These are phyloP conservation scores for Lepus oiostolus DNA, from an alignment of 2,797 vertebrate genomes.

Conservation along the genomic window DNA sequence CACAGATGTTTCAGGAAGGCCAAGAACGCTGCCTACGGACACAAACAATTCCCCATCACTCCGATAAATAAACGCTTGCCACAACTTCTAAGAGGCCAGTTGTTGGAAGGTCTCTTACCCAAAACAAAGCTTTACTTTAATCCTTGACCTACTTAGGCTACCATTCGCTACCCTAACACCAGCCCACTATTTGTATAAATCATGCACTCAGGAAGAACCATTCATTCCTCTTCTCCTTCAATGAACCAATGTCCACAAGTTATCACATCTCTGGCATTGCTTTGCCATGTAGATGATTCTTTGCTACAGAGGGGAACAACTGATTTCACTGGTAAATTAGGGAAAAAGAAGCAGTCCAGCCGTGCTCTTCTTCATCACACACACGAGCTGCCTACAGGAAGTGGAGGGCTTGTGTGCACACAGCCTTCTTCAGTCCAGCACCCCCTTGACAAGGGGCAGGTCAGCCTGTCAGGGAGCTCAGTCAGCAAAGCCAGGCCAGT, in stretches of 20 bases:
- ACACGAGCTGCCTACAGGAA: neutral
- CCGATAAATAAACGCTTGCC: neutral
- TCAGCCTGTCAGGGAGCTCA: neutral
- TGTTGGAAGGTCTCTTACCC: neutral
- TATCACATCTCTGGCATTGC: neutral
- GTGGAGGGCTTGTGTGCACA: neutral
- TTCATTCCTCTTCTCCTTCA: conserved; percentile 7
- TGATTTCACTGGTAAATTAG: neutral
- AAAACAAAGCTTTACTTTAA: conserved; percentile 39
- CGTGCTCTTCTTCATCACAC: neutral
- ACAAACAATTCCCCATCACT: neutral
- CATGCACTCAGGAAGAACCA: neutral
- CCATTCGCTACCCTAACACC: neutral
- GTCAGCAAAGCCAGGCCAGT: neutral
- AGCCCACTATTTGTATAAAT: neutral
- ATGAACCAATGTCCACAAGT: neutral
- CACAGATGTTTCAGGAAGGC: conserved; percentile 8
- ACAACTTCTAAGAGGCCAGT: neutral
- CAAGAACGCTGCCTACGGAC: neutral
- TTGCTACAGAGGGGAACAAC: neutral
- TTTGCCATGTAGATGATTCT: neutral
- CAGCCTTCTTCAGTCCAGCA: neutral
- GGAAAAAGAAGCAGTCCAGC: neutral
- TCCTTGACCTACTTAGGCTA: neutral
- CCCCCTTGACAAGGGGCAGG: neutral